Conservation (phyloP, 2,888 invertebrate genomes). For the Diarsia dahlii region DNA sequence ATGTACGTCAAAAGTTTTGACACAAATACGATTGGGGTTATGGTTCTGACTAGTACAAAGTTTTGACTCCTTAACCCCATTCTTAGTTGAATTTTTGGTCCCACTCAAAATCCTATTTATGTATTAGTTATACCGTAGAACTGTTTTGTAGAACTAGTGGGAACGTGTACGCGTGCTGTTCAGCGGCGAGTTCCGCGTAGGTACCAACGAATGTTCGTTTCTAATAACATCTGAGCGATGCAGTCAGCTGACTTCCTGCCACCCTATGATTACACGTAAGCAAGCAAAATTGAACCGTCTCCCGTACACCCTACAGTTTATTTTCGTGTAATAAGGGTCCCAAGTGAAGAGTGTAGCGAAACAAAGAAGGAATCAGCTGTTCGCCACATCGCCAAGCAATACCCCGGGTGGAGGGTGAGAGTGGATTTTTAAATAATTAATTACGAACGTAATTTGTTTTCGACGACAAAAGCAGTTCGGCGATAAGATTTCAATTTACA, state of each 20-base stretch:
- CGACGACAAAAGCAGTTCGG: conserved; percentile 40
- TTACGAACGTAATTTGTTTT: conserved; percentile 60
- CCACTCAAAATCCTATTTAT: too few species aligned
- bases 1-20: too few species aligned
- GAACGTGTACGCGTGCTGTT: conserved; percentile 20
- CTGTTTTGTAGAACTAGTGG: too few species aligned
- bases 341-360: conserved; percentile 58
- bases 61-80: too few species aligned
- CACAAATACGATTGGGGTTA: too few species aligned
- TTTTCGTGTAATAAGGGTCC: not conserved
- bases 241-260: conserved; percentile 71
- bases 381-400: conserved; percentile 64
- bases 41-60: too few species aligned
- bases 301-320: not conserved
- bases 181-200: conserved; percentile 42
- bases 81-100: too few species aligned
- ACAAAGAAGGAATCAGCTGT: conserved; percentile 70
- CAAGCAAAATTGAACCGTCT: conserved; percentile 32
- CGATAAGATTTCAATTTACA: conserved; percentile 54
- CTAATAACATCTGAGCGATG: conserved; percentile 68
- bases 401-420: conserved; percentile 64
- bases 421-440: conserved; percentile 65
- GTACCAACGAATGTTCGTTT: conserved; percentile 61
- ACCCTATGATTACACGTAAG: conserved; percentile 55
- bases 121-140: too few species aligned